These are phyloP conservation scores for Agrenia bidenticulata DNA, from an alignment of 2,888 invertebrate genomes.

Conservation along the genomic window DNA sequence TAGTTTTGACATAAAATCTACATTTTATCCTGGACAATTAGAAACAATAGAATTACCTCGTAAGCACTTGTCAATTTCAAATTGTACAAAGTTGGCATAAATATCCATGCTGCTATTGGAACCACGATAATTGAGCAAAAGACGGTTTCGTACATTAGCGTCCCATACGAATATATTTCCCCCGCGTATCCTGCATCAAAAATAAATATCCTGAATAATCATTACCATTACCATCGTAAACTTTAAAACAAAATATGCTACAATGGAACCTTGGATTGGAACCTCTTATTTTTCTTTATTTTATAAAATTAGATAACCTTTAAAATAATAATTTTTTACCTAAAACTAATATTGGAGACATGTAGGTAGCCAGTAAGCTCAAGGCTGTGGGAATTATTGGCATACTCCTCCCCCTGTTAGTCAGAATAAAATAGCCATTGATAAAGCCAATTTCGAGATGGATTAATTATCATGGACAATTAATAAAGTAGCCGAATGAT, in stretches of 20 bases:
- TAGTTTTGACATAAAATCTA: too few relatives aligned
- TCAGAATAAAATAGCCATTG: not conserved
- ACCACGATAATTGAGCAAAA: slow-evolving; percentile 32
- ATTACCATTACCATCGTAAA: not conserved
- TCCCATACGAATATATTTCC: slow-evolving; percentile 48
- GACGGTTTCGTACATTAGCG: slow-evolving; percentile 46
- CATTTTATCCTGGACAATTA: too few relatives aligned
- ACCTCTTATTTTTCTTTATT: too few relatives aligned
- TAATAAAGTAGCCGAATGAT: too few relatives aligned
- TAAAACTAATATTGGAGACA: slow-evolving; percentile 47
- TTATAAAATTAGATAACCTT: too few relatives aligned
- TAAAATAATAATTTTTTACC: slow-evolving; percentile 25
- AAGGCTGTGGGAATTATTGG: too few relatives aligned
- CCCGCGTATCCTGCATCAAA: slow-evolving; percentile 40
- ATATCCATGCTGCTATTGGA: slow-evolving; percentile 24
- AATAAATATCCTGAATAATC: not conserved
- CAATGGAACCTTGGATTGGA: too few relatives aligned
- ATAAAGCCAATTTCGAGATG: too few relatives aligned
- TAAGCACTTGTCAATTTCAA: slow-evolving; percentile 48
- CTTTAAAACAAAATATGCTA: too few relatives aligned
- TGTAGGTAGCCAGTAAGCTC: slow-evolving; percentile 43
- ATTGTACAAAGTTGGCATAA: slow-evolving; percentile 43
- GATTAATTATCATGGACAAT: too few relatives aligned
- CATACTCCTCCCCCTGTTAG: too few relatives aligned
- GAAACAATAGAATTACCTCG: too few relatives aligned